Evolutionary conservation across 2,888 invertebrate genomes (phyloP).

Genomic region (Laothoe populi): DNA sequence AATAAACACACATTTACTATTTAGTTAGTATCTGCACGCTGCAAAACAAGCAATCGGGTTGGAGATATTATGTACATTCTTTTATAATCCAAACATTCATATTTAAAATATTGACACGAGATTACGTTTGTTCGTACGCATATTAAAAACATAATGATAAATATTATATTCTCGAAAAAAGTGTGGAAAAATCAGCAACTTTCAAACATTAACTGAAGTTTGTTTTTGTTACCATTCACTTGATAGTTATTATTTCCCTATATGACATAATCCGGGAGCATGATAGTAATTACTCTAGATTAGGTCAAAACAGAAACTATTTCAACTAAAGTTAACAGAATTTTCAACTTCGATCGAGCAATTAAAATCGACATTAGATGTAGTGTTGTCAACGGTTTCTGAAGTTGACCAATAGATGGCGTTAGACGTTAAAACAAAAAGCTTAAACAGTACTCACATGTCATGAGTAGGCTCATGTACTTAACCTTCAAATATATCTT

Average conservation of each 20-base stretch:
- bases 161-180: no score
- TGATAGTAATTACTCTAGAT: no score
- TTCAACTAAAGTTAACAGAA: no score
- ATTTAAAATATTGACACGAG: background rate
- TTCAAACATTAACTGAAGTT: no score
- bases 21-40: background rate
- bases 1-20: background rate
- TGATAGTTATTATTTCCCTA: no score
- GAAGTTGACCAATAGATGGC: conserved; percentile 1
- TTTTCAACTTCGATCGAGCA: no score
- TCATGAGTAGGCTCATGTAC: background rate
- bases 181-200: no score
- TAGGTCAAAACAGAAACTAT: no score
- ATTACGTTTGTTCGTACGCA: background rate
- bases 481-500: conserved; percentile 3
- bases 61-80: background rate
- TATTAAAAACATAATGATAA: background rate
- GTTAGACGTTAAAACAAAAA: conserved; percentile 17
- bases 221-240: no score
- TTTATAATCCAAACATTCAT: background rate
- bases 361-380: background rate
- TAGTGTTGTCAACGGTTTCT: background rate
- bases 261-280: no score
- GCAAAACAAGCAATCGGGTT: background rate
- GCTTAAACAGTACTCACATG: background rate